These are phyloP conservation scores for Rafetus swinhoei DNA, from an alignment of 2,113 vertebrate species.

Conservation along the genomic window DNA sequence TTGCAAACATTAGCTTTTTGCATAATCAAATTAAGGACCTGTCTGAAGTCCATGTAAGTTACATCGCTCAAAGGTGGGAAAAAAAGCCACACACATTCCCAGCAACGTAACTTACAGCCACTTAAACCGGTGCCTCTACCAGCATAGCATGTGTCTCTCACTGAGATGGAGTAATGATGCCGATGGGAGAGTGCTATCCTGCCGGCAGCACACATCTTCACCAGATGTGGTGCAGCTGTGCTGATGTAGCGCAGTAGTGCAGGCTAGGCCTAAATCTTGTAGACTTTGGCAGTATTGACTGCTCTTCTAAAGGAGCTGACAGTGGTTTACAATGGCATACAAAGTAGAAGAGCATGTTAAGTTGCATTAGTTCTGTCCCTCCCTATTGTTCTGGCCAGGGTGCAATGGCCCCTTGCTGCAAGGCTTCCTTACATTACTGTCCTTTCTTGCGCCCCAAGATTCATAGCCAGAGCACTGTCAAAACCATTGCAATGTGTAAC, in stretches of 20 bases:
- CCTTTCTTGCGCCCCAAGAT: background rate
- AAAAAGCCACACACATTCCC: too few relatives aligned
- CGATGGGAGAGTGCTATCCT: too few relatives aligned
- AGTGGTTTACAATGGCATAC: background rate
- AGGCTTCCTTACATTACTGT: background rate
- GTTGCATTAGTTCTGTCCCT: background rate
- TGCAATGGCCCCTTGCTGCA: accelerated
- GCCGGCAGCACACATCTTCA: too few relatives aligned
- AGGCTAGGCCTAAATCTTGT: too few relatives aligned
- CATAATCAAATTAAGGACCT: background rate
- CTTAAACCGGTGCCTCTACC: too few relatives aligned
- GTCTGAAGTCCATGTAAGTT: too few relatives aligned
- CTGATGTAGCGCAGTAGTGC: too few relatives aligned
- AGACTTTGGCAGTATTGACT: conserved; percentile 5
- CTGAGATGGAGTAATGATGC: too few relatives aligned
- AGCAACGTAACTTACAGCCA: too few relatives aligned
- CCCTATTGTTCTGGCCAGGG: background rate
- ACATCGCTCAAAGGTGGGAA: too few relatives aligned
- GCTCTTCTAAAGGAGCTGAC: conserved; percentile 8
- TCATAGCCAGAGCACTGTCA: background rate
- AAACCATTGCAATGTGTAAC: background rate
- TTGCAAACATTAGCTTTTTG: background rate
- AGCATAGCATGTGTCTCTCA: too few relatives aligned
- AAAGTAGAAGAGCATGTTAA: background rate
- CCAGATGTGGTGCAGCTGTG: too few relatives aligned